Percentiles rank a stretch among this genome's conserved stretches.
Conservation (phyloP, 1,140 invertebrate genomes). For the Ostrea edulis region DNA sequence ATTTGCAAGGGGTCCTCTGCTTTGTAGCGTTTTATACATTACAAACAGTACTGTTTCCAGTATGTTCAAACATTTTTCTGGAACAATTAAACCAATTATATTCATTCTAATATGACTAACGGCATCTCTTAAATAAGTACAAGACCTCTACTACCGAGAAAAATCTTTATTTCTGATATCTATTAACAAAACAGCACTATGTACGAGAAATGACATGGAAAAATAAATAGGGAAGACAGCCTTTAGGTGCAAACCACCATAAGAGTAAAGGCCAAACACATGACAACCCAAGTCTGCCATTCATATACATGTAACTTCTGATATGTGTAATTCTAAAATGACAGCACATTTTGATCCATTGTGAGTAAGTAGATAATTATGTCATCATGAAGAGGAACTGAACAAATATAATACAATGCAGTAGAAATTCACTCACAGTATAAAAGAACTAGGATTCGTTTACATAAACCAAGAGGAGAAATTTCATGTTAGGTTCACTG, state of each 20-base stretch:
- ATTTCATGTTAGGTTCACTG: too few species aligned
- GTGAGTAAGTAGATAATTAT: neutral
- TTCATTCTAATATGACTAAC: too few species aligned
- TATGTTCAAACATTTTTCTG: too few species aligned
- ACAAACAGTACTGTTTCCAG: too few species aligned
- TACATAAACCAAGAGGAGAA: too few species aligned
- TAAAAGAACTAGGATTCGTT: too few species aligned
- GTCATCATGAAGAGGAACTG: too few species aligned
- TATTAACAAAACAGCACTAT: slow-evolving; percentile 24
- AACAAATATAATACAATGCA: too few species aligned
- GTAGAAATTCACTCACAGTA: too few species aligned
- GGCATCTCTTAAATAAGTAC: neutral
- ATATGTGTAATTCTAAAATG: slow-evolving; percentile 29
- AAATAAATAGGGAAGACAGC: neutral
- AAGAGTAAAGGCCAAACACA: neutral
- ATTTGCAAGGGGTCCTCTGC: too few species aligned
- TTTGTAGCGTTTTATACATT: too few species aligned
- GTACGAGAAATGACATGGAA: neutral
- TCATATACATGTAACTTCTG: neutral
- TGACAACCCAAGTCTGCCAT: slow-evolving; percentile 23
- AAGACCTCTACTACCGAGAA: neutral
- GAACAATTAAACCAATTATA: too few species aligned
- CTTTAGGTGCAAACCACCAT: neutral
- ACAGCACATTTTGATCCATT: neutral
- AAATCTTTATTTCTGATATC: slow-evolving; percentile 25